Base-by-base conservation (phyloP, 2,113 vertebrate species). In the Speoplatyrhinus poulsoni region DNA sequence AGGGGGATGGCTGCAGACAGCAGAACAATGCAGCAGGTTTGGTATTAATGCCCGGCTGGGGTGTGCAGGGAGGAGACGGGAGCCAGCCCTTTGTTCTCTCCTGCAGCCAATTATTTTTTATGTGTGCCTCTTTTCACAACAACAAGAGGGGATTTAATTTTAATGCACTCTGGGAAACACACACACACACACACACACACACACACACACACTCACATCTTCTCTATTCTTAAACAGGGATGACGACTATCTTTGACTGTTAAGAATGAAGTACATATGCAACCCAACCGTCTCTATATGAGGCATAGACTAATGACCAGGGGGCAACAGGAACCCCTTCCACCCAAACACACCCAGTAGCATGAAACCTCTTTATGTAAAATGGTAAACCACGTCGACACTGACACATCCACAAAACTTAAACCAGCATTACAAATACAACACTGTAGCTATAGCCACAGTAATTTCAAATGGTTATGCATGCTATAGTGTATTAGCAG, bases 1-100 rank as follows among this genome's bases (percentile, higher is more conserved):
- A 91, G 94, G 93, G 93, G 94, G 93, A 93, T 91, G 93, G 93
- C 93, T 94, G 92, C 94, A 96, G 95, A 95, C 94, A 94, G 94
- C 92, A 93, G 93, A 95, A 95, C 94, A 95, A 95, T 95, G 93
- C 91, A 90, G 91, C 91, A 87, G 85, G 87, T 85, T 87, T 84
- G 83, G 92, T 91, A 91, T 93, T 93, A 93, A 92, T 92, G 91
- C 90, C 85, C 87, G 84, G 87, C 89, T 91, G 82, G 89, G 91
- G 90, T 88, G 88, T 86, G 88, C 85, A 85, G 86, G 83, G 86
- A 86, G 85, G 83, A 87, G 88, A 91, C 83, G 88, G 88, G 86
- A 92, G 89, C 80, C 90, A 88, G 84, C 85, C 93, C 94, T 95
- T 96, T 95, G 94, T 95, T 95, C 95, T 94, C 93, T 92, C 93